phyloP scores from a whole-genome alignment of 2,888 invertebrate genomes.

The Palloptera scutellata region DNA sequence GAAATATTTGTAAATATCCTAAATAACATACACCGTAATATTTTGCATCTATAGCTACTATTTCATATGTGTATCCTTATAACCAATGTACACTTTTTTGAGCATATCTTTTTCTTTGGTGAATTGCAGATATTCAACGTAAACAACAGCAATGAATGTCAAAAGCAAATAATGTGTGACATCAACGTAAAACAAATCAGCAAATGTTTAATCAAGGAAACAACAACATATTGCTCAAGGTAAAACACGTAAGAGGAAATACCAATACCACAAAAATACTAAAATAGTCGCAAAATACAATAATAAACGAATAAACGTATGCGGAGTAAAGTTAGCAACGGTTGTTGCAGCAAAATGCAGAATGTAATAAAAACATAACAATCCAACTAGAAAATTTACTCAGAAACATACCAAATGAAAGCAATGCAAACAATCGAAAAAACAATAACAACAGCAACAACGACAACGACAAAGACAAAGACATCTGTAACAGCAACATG shows the following conservation, averaged over 20 bases:
- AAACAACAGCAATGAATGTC: not conserved
- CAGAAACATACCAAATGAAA: slow-evolving; percentile 17
- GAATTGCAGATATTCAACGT: too few species aligned
- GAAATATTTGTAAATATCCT: too few species aligned
- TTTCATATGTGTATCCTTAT: too few species aligned
- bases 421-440: slow-evolving; percentile 16
- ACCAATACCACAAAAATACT: not conserved
- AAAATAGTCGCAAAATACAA: slow-evolving; percentile 11
- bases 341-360: slow-evolving; percentile 38
- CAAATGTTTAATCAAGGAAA: not conserved
- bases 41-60: too few species aligned
- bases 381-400: slow-evolving; percentile 36
- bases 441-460: slow-evolving; percentile 36
- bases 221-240: not conserved
- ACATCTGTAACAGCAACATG: slow-evolving; percentile 25
- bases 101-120: too few species aligned
- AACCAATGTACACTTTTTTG: too few species aligned
- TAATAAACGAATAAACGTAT: slow-evolving; percentile 21
- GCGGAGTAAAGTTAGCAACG: slow-evolving; percentile 35
- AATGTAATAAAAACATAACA: slow-evolving; percentile 36
- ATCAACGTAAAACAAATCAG: not conserved
- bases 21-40: too few species aligned
- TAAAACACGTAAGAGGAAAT: not conserved
- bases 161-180: not conserved
- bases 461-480: slow-evolving; percentile 28